These are phyloP conservation scores for Gortyna flavago DNA, from an alignment of 2,888 invertebrate genomes.

Conservation along the genomic window DNA sequence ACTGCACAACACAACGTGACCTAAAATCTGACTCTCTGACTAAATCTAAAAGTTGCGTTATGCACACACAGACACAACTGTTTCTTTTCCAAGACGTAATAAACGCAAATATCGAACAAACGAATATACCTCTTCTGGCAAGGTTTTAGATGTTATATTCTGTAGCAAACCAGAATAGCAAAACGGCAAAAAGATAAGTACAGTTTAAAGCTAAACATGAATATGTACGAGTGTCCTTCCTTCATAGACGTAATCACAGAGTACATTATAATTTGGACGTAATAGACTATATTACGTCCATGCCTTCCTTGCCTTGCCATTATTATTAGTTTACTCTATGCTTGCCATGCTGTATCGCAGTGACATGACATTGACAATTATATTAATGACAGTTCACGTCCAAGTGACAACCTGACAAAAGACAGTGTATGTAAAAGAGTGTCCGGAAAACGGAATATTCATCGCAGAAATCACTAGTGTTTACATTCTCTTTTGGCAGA, in stretches of 20 bases:
- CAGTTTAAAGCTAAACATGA: too few species aligned
- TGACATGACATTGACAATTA: constrained; percentile 26
- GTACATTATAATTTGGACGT: too few species aligned
- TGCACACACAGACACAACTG: constrained; percentile 23
- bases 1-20: constrained; percentile 78
- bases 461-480: not conserved
- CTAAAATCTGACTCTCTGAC: too few species aligned
- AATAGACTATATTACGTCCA: too few species aligned
- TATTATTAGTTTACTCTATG: too few species aligned
- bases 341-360: too few species aligned
- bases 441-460: not conserved
- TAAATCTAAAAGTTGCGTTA: constrained; percentile 48
- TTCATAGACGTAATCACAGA: too few species aligned
- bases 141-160: not conserved
- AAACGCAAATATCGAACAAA: not conserved
- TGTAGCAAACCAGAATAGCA: constrained; percentile 12
- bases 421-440: not conserved
- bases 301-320: too few species aligned
- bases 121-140: rapidly evolving
- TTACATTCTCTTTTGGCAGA: too few species aligned
- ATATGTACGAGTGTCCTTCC: not conserved
- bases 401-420: not conserved
- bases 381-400: constrained; percentile 13
- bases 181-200: constrained; percentile 5
- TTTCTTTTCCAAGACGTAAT: constrained; percentile 22